Conservation (phyloP, 2,113 vertebrate genomes). For the Pungitius pungitius region DNA sequence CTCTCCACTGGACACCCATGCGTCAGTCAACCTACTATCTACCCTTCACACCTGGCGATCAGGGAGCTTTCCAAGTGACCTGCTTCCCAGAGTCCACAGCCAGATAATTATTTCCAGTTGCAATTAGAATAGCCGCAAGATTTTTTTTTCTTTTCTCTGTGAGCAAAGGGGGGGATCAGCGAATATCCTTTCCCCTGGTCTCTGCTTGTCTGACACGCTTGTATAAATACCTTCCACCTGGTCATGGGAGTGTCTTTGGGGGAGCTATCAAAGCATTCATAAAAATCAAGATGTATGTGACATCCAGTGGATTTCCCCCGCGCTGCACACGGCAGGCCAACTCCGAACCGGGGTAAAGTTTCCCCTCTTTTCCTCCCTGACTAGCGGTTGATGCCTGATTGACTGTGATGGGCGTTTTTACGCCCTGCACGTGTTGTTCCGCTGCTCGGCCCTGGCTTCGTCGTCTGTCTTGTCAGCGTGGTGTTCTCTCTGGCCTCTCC, state of each 20-base stretch:
- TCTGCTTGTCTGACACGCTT: constrained; percentile 73
- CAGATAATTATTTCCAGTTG: constrained; percentile 83
- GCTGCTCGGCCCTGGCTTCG: constrained; percentile 44
- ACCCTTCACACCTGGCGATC: constrained; percentile 73
- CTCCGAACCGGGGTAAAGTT: constrained; percentile 72
- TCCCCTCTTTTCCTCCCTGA: constrained; percentile 67
- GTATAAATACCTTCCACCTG: constrained; percentile 80
- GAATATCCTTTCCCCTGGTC: constrained; percentile 64
- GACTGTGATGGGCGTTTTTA: constrained; percentile 80
- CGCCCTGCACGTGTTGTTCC: constrained; percentile 76
- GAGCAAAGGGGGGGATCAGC: constrained; percentile 66
- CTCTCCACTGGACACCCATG: constrained; percentile 51
- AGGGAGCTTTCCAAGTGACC: constrained; percentile 68
- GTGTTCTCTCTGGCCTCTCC: constrained; percentile 44
- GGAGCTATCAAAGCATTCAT: constrained; percentile 81
- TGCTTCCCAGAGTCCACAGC: constrained; percentile 67
- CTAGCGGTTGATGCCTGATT: constrained; percentile 75
- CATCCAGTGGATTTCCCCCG: constrained; percentile 73
- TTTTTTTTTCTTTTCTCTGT: constrained; percentile 53
- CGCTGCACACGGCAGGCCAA: constrained; percentile 67
- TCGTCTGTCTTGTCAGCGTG: constrained; percentile 72
- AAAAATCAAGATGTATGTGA: constrained; percentile 82
- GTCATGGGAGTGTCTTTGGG: constrained; percentile 74
- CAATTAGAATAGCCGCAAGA: constrained; percentile 72
- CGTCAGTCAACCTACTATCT: constrained; percentile 66